phyloP scores from a whole-genome alignment of 2,797 vertebrate genomes.

The Schizothorax lantsangensis region DNA sequence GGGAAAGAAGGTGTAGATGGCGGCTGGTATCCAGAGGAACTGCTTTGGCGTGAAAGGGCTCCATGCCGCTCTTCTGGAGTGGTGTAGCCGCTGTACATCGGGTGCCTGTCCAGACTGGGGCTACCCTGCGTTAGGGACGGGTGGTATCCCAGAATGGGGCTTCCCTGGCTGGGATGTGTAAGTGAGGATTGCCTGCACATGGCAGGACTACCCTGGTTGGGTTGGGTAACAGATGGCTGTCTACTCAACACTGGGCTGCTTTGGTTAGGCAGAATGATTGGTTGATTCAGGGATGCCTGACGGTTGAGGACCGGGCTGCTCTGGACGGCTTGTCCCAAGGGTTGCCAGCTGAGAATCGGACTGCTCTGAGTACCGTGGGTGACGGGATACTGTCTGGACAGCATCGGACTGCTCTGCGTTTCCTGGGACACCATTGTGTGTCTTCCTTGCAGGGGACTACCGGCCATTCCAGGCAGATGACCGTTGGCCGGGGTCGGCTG shows the following conservation, averaged over 20 bases:
- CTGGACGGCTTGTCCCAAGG: constrained; percentile 52
- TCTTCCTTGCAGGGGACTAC: constrained; percentile 71
- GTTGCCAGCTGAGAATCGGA: constrained; percentile 67
- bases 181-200: constrained; percentile 77
- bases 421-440: constrained; percentile 75
- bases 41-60: constrained; percentile 91
- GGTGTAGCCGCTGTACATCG: constrained; percentile 87
- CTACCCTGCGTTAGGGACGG: constrained; percentile 74
- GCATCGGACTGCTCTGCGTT: constrained; percentile 74
- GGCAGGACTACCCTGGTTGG: constrained; percentile 82
- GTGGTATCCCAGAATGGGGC: constrained; percentile 79
- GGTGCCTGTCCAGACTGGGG: constrained; percentile 87
- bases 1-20: constrained; percentile 96
- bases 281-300: constrained; percentile 45
- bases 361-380: constrained; percentile 58
- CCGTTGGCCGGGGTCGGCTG: constrained; percentile 68
- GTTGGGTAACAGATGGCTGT: constrained; percentile 76
- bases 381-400: constrained; percentile 69
- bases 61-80: constrained; percentile 89
- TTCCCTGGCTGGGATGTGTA: constrained; percentile 73
- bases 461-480: constrained; percentile 60
- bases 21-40: constrained; percentile 92
- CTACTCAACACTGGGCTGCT: constrained; percentile 85
- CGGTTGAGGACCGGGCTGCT: constrained; percentile 47
- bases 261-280: constrained; percentile 53